phyloP scores from a whole-genome alignment of 1,140 invertebrate species.

The Temnothorax longispinosus region DNA sequence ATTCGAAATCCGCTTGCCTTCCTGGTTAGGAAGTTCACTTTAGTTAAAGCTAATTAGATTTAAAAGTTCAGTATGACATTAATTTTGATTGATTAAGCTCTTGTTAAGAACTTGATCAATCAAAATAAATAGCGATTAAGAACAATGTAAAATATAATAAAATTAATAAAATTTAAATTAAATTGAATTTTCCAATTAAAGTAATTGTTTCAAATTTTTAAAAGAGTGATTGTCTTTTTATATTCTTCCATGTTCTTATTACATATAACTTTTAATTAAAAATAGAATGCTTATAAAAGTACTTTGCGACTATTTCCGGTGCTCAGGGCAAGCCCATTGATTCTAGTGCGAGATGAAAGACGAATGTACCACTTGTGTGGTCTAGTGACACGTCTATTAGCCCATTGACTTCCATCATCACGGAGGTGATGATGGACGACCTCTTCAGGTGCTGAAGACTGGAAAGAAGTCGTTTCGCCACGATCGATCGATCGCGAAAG shows the following conservation, averaged over 20 bases:
- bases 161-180: neutral
- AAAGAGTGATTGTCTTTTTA: neutral
- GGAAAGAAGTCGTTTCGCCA: conserved; percentile 60
- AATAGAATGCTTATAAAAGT: neutral
- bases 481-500: conserved; percentile 62
- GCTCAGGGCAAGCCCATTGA: neutral
- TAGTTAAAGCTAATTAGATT: neutral
- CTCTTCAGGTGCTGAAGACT: conserved; percentile 49
- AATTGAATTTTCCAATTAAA: neutral
- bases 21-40: neutral
- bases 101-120: neutral
- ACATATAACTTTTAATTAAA: neutral
- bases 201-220: neutral
- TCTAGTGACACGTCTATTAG: conserved; percentile 57
- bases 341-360: conserved; percentile 4
- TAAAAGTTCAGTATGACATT: neutral
- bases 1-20: neutral
- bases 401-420: conserved; percentile 55
- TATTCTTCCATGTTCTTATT: neutral
- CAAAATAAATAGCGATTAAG: neutral
- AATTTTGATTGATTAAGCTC: neutral
- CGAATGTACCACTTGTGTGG: conserved; percentile 51
- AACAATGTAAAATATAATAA: neutral
- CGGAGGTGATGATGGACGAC: conserved; percentile 55
- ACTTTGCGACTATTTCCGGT: neutral